Evolutionary conservation across 1,140 invertebrate genomes (phyloP), one percentile per base, ranked within the genome.

Genomic region (Callitettix versicolor): DNA sequence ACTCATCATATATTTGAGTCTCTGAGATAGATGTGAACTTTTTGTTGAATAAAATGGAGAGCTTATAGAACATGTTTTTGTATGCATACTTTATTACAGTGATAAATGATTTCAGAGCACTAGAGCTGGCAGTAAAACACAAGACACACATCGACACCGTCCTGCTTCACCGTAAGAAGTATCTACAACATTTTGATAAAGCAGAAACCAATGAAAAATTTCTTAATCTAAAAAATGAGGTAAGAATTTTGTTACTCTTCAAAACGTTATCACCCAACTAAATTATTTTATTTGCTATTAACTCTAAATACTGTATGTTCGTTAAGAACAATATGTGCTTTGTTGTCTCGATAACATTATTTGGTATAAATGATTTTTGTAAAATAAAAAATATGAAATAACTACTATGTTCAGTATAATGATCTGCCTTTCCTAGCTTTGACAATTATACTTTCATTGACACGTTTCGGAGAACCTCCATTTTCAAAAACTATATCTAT

Each of bases 121-220:
- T 95, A 21, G 90, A 95, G 61, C 71, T 95, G 36, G 87, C 88
- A 0, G 70, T 85, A 1, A 90, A 90, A 62, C 79, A 91, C 68
- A 84, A 87, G 61, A 79, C 76, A 14, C 79, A 88, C 62, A 66
- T 92, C 6, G 86, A 90, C 50, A 81, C 82, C 38, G 87, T 95
- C 7, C 64, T 93, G 11, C 78, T 81, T n/a, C 76, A 83, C 57
- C 75, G 91, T 49, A 73, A 80, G 63, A 79, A 79, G 57, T 93
- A 91, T 68, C 71, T 94, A 11, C 74, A 82, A 33, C 72, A 79
- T 1, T 77, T 91, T 57, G 79, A 82, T 14, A 84, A 86, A 64
- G 71, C 79, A 48, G 91, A 95, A 70, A 86, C 76, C 34, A 89
- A 88, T 68, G 70, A 78, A 15, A 70, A 77, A 43, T 91, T 85